Percentiles rank a stretch among this genome's conserved stretches.
These are phyloP conservation scores for Caenorhabditis parvicauda DNA, from an alignment of 2,888 invertebrate genomes.

Conservation along the genomic window DNA sequence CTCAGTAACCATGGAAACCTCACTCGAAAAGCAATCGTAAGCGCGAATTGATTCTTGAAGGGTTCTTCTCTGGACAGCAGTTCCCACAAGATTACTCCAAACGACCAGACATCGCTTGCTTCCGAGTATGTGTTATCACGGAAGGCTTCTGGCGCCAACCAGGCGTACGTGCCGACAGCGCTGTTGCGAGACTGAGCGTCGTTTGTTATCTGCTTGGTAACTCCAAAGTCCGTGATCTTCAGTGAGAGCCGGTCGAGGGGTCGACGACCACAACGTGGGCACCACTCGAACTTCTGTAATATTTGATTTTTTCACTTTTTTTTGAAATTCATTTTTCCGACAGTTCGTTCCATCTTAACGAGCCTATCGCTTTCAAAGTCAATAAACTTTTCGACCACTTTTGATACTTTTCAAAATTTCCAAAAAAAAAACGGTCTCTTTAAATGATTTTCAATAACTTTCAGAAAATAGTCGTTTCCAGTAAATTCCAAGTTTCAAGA, in stretches of 20 bases:
- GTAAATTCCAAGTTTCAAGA: no score
- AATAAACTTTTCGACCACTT: no score
- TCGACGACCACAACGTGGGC: slow-evolving; percentile 63
- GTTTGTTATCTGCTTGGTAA: slow-evolving; percentile 79
- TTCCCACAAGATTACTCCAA: slow-evolving; percentile 93
- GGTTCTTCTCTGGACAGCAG: slow-evolving; percentile 88
- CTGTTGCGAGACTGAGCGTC: slow-evolving; percentile 16
- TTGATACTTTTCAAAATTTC: no score
- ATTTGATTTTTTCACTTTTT: slow-evolving; percentile 5
- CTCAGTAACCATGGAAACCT: no score
- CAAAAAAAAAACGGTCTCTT: no score
- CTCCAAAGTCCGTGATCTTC: slow-evolving; percentile 97
- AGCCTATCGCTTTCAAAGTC: no score
- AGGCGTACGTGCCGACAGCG: slow-evolving; percentile 77
- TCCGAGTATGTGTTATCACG: slow-evolving; percentile 91
- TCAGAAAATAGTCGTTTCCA: no score
- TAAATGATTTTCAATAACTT: no score
- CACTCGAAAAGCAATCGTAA: slow-evolving; percentile 81
- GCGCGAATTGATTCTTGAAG: slow-evolving; percentile 87
- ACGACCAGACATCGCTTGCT: slow-evolving; percentile 89
- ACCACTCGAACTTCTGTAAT: slow-evolving; percentile 31
- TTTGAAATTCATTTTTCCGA: slow-evolving; percentile 1
- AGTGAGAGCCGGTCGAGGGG: slow-evolving; percentile 64
- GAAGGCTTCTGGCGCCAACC: slow-evolving; percentile 99
- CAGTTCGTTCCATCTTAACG: no score